phyloP scores from a whole-genome alignment of 1,140 invertebrate species.

The Heliconius congener region DNA sequence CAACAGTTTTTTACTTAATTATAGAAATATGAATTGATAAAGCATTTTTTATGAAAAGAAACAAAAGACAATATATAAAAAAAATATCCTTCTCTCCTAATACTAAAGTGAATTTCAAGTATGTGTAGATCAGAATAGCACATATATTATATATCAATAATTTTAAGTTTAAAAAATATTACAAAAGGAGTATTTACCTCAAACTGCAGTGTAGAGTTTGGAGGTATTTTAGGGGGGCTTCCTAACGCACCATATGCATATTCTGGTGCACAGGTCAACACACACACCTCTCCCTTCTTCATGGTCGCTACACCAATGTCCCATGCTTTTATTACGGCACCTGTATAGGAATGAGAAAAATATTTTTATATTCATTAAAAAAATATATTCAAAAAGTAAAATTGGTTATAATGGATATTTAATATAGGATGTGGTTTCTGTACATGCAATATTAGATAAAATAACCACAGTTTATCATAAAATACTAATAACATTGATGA shows the following conservation, averaged over 20 bases:
- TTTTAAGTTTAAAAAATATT: no score
- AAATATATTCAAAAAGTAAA: neutral
- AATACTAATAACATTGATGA: no score
- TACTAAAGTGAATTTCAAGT: no score
- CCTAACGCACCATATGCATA: constrained; percentile 95
- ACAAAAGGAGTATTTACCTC: constrained; percentile 85
- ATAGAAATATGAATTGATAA: no score
- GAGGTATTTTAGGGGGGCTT: constrained; percentile 93
- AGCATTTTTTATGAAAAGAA: no score
- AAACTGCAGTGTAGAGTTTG: constrained; percentile 94
- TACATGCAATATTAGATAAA: neutral
- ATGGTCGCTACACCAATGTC: constrained; percentile 96
- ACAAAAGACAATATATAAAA: no score
- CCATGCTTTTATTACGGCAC: constrained; percentile 91
- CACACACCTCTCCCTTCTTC: constrained; percentile 94
- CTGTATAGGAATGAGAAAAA: constrained; percentile 35
- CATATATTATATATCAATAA: no score
- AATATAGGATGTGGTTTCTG: neutral
- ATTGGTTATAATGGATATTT: neutral
- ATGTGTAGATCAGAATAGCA: no score
- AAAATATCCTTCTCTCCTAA: no score
- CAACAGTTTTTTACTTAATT: no score
- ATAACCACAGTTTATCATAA: neutral
- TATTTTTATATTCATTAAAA: no score
- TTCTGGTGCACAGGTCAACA: constrained; percentile 92